Evolutionary conservation across 2,888 invertebrate genomes (phyloP).

Genomic region (Brassicogethes aeneus): DNA sequence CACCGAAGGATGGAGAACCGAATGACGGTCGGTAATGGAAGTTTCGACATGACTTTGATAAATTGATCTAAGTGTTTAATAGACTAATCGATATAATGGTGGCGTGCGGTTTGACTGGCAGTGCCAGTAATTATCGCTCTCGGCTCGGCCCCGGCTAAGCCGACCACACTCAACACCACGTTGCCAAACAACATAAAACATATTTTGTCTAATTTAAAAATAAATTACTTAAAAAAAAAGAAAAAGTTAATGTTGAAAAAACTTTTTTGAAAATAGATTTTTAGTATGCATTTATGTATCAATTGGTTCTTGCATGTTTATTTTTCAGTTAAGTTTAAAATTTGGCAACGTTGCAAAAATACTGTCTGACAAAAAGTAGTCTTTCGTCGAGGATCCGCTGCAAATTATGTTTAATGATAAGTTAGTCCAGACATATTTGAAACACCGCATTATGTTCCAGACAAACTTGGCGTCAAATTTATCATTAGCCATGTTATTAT

Average conservation of each 20-base stretch:
- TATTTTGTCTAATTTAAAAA: neutral
- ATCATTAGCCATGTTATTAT: too few relatives aligned
- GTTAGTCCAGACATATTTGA: constrained; percentile 13
- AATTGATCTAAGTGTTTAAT: constrained; percentile 44
- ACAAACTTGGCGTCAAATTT: too few relatives aligned
- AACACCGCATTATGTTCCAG: too few relatives aligned
- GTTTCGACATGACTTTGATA: constrained; percentile 40
- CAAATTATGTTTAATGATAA: too few relatives aligned
- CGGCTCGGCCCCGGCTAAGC: constrained; percentile 19
- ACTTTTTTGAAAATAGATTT: too few relatives aligned
- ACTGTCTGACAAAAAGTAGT: too few relatives aligned
- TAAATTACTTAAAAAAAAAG: neutral
- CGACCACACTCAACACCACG: neutral
- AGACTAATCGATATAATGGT: constrained; percentile 44
- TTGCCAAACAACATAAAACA: neutral
- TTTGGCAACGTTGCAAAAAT: too few relatives aligned
- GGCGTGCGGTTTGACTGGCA: constrained; percentile 39
- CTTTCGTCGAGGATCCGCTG: neutral
- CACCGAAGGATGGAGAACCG: too few relatives aligned
- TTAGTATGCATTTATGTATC: too few relatives aligned
- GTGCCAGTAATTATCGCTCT: constrained; percentile 38
- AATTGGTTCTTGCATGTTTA: too few relatives aligned
- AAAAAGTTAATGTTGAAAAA: too few relatives aligned
- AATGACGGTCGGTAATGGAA: constrained; percentile 26
- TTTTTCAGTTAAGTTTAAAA: too few relatives aligned